phyloP scores from a whole-genome alignment of 2,797 vertebrate species.

The Malurus leucopterus region DNA sequence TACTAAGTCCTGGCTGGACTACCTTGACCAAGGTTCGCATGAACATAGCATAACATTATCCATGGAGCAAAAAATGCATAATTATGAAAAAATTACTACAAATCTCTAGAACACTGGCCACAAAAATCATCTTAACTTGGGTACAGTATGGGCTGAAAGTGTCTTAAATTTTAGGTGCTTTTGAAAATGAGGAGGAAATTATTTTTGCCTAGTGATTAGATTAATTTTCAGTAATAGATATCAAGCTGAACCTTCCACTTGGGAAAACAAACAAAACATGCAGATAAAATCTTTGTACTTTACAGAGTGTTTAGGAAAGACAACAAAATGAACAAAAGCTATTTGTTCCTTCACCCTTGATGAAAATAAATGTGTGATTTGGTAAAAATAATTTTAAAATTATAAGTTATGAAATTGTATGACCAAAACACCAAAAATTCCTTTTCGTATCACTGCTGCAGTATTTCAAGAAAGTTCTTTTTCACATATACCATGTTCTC shows the following conservation, averaged over 20 bases:
- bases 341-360: not conserved
- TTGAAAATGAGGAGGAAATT: not conserved
- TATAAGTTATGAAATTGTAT: not conserved
- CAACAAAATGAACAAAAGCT: not conserved
- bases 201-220: not conserved
- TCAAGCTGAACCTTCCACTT: not conserved
- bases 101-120: not conserved
- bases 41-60: fast-evolving
- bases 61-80: not conserved
- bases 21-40: fast-evolving
- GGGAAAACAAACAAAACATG: not conserved
- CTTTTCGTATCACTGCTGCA: not conserved
- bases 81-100: not conserved
- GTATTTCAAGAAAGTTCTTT: not conserved
- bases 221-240: not conserved
- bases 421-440: not conserved
- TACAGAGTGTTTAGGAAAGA: not conserved
- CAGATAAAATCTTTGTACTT: not conserved
- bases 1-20: not conserved
- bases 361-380: not conserved
- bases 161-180: not conserved
- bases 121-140: not conserved
- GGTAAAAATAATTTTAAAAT: fast-evolving
- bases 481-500: not conserved
- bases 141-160: not conserved